Conservation (phyloP, 2,113 vertebrate genomes). For the Nothoprocta pentlandii region DNA sequence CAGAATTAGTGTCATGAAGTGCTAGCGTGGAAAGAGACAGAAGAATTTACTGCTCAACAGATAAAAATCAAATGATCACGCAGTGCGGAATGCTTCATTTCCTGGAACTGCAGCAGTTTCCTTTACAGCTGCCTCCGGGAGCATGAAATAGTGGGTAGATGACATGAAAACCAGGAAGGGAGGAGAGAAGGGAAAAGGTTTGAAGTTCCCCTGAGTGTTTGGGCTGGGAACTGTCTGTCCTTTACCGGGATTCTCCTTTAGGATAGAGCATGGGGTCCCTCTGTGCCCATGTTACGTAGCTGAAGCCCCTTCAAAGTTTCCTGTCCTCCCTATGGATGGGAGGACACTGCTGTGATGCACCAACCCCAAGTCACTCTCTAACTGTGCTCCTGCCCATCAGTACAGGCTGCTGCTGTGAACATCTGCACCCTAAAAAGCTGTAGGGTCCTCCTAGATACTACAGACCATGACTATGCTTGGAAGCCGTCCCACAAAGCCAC, state of each 20-base stretch:
- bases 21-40: neutral
- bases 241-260: neutral
- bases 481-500: neutral
- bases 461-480: neutral
- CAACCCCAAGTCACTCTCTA: neutral
- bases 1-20: neutral
- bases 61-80: neutral
- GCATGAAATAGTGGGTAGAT: neutral
- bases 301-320: neutral
- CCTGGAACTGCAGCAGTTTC: neutral
- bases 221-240: neutral
- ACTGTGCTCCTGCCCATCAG: neutral
- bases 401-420: neutral
- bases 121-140: neutral
- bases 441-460: neutral
- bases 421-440: neutral
- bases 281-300: too few species aligned
- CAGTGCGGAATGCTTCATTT: neutral
- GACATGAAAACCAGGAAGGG: neutral
- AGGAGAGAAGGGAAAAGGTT: neutral
- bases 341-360: neutral
- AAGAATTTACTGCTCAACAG: constrained; percentile 7
- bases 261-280: neutral
- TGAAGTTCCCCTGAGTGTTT: neutral
- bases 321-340: neutral